A percentile compares a stretch with the other conserved stretches of the same genome.
phyloP scores from a whole-genome alignment of 1,140 invertebrate genomes.

The Tachypleus tridentatus region DNA sequence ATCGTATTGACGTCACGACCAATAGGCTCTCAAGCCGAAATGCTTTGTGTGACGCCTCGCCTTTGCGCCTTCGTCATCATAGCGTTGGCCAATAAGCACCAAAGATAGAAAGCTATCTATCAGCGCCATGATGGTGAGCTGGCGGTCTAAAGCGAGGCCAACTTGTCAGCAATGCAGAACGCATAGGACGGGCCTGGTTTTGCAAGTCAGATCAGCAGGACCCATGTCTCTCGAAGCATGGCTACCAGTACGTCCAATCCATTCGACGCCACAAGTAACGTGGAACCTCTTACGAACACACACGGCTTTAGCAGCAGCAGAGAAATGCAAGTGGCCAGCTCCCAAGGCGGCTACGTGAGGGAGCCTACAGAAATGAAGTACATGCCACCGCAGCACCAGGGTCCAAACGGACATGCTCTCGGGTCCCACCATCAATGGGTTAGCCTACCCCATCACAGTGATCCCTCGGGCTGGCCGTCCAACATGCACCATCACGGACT shows the following conservation, averaged over 20 bases:
- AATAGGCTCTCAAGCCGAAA: too few species aligned
- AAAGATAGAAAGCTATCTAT: too few species aligned
- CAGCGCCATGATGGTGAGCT: too few species aligned
- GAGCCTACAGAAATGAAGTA: constrained; percentile 81
- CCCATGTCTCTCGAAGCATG: constrained; percentile 10
- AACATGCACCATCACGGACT: constrained; percentile 19
- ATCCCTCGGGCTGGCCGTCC: constrained; percentile 55
- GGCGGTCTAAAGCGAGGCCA: too few species aligned
- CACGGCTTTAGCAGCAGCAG: constrained; percentile 2
- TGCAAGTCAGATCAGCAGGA: too few species aligned
- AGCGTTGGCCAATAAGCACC: too few species aligned
- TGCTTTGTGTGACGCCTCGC: too few species aligned
- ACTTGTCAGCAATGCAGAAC: too few species aligned
- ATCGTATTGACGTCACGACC: too few species aligned
- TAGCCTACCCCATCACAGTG: constrained; percentile 48
- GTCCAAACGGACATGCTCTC: constrained; percentile 53
- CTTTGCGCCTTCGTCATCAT: too few species aligned
- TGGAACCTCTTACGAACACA: constrained; percentile 8
- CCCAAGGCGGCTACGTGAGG: constrained; percentile 50
- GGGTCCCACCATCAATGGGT: constrained; percentile 46
- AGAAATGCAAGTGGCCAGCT: constrained; percentile 27
- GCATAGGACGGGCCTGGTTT: too few species aligned
- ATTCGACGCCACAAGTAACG: constrained; percentile 17
- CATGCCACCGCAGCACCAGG: constrained; percentile 60
- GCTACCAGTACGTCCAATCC: constrained; percentile 25